These are phyloP conservation scores for Lasioglossum zephyrum DNA, from an alignment of 2,888 invertebrate genomes.

Conservation along the genomic window DNA sequence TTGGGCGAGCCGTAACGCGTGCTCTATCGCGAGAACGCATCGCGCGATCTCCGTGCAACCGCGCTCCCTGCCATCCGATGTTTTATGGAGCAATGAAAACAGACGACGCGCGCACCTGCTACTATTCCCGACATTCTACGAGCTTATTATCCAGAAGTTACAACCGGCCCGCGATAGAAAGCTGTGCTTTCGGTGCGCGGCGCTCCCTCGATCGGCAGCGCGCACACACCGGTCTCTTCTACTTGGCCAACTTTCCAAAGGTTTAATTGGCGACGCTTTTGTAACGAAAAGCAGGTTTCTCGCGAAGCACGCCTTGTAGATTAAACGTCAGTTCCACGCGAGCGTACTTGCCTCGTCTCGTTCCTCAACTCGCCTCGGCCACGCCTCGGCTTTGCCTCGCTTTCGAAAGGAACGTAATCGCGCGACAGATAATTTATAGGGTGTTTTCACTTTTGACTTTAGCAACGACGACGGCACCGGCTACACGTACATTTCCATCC, in stretches of 20 bases:
- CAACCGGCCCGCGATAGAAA: slow-evolving; percentile 11
- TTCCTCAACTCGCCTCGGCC: neutral
- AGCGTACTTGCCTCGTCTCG: neutral
- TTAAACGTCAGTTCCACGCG: slow-evolving; percentile 34
- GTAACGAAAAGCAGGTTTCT: slow-evolving; percentile 3
- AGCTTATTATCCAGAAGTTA: slow-evolving; percentile 56
- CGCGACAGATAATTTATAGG: slow-evolving; percentile 22
- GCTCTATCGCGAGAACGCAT: slow-evolving; percentile 36
- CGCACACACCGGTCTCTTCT: slow-evolving; percentile 2
- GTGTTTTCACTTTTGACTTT: slow-evolving; percentile 23
- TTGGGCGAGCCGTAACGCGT: slow-evolving; percentile 20
- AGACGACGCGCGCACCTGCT: slow-evolving; percentile 32
- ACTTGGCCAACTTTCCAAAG: slow-evolving; percentile 13
- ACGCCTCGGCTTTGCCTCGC: neutral
- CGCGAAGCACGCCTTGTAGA: neutral
- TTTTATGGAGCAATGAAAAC: slow-evolving; percentile 64
- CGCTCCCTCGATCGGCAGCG: neutral
- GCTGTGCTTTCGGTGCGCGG: neutral
- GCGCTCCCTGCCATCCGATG: slow-evolving; percentile 42
- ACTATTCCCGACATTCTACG: slow-evolving; percentile 40
- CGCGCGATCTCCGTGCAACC: slow-evolving; percentile 47
- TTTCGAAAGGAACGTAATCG: slow-evolving; percentile 27
- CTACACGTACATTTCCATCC: neutral
- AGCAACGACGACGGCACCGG: neutral
- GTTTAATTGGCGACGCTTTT: slow-evolving; percentile 38